Base-by-base conservation (phyloP, 2,797 vertebrate genomes). In the Amniataba percoides region DNA sequence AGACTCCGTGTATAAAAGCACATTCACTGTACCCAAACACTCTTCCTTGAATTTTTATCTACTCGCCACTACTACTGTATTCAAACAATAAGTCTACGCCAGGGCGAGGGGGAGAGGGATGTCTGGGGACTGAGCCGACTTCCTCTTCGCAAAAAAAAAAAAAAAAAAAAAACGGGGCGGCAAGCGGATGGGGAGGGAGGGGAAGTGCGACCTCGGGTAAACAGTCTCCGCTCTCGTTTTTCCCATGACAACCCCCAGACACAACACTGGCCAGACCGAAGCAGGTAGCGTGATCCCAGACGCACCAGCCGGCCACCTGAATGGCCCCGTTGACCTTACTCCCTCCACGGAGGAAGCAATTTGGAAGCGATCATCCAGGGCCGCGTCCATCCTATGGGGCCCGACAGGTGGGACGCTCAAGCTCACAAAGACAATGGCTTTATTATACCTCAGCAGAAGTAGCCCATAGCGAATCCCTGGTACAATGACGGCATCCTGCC, bases 321-420 rank as follows among this genome's bases (percentile, higher is more conserved):
- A 68, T 79, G 31, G 51, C 42, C 80, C 64, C 2, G 14, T 15
- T 93, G 85, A 91, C 93, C 89, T 66, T 59, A 67, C 64, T 78
- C 67, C 63, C 74, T 76, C 78, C 10, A 12, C 4, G 59, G 74
- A 90, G 91, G 92, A 93, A 91, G 88, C 86, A 80, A 89, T 91
- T 88, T 87, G 82, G 80, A 89, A 91, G 81, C 90, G 68, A 86
- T 91, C 91, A 89, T 65, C 81, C 88, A 70, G 60, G 64, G 84
- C 85, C 31, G 5, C 72, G 9, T 82, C 80, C 82, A 80, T 82
- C 81, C 84, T 68, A 40, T 63, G 76, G 83, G 83, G 74, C 78
- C 85, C 78, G 83, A 92, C 94, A 95, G 95, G 94, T 95, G 91
- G 93, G 88, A 82, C 46, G 71, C 78, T 78, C 77, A 64, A 71